Percentiles rank a stretch among this genome's conserved stretches.
These are phyloP conservation scores for Columbina picui DNA, from an alignment of 2,113 vertebrate species.

Conservation along the genomic window DNA sequence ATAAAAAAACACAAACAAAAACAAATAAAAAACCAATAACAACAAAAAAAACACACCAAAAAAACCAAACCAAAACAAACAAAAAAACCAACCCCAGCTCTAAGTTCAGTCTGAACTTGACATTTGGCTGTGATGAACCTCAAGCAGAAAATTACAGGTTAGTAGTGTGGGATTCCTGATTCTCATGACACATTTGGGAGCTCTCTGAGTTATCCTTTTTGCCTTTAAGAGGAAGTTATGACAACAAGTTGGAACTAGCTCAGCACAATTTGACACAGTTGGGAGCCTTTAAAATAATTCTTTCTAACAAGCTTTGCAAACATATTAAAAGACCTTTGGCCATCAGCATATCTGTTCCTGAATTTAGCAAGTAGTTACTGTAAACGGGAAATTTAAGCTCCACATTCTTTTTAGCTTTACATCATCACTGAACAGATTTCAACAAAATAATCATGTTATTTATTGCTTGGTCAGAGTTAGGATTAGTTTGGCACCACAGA, in stretches of 20 bases:
- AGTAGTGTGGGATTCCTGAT: not conserved
- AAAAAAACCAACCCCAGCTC: not conserved
- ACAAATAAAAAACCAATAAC: too few species aligned
- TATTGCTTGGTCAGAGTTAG: slow-evolving; percentile 18
- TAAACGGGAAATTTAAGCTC: not conserved
- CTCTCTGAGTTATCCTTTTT: not conserved
- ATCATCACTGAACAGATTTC: slow-evolving; percentile 18
- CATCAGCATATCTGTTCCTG: not conserved
- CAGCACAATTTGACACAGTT: not conserved
- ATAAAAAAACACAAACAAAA: too few species aligned
- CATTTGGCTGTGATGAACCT: not conserved
- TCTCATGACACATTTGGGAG: not conserved
- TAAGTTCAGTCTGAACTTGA: not conserved
- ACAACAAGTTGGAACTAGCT: not conserved
- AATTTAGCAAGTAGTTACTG: not conserved
- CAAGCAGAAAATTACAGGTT: not conserved
- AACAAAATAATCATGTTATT: slow-evolving; percentile 9
- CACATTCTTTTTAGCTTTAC: slow-evolving; percentile 10
- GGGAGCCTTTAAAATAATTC: not conserved
- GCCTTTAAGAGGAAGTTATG: not conserved
- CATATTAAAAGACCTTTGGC: not conserved
- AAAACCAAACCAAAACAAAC: too few species aligned
- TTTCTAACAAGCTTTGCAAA: not conserved
- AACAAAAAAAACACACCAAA: too few species aligned
- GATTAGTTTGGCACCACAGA: slow-evolving; percentile 15